phyloP scores from a whole-genome alignment of 2,113 vertebrate species.

The Gallinago undulata region DNA sequence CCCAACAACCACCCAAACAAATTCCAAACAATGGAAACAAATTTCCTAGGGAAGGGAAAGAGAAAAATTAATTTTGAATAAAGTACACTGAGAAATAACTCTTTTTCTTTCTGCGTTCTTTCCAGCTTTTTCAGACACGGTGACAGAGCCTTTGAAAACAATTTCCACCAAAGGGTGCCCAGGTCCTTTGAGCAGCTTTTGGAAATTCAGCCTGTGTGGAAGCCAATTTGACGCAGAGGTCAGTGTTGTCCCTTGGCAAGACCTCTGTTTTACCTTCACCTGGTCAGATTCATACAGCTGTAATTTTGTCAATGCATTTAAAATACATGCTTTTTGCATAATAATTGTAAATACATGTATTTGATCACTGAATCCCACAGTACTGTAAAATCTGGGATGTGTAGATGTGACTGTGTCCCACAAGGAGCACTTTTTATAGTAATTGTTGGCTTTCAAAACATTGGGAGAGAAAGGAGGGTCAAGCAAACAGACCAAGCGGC shows the following conservation, averaged over 20 bases:
- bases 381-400: background rate
- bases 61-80: background rate
- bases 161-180: background rate
- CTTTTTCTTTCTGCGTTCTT: background rate
- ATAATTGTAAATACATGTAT: background rate
- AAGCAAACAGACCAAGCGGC: background rate
- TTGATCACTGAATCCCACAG: background rate
- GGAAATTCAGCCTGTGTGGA: background rate
- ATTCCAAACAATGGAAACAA: constrained; percentile 41
- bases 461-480: background rate
- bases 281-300: background rate
- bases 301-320: background rate
- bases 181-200: background rate
- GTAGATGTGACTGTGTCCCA: background rate
- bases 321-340: background rate
- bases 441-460: background rate
- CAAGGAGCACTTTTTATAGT: background rate
- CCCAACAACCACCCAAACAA: constrained; percentile 59
- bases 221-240: background rate
- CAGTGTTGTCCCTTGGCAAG: background rate
- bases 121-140: background rate
- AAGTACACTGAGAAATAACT: background rate
- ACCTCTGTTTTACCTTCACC: background rate
- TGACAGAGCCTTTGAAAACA: background rate
- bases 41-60: background rate